Evolutionary conservation across 2,888 invertebrate species (phyloP), one percentile per base, ranked within the genome.

Genomic region (Athalia cordata): DNA sequence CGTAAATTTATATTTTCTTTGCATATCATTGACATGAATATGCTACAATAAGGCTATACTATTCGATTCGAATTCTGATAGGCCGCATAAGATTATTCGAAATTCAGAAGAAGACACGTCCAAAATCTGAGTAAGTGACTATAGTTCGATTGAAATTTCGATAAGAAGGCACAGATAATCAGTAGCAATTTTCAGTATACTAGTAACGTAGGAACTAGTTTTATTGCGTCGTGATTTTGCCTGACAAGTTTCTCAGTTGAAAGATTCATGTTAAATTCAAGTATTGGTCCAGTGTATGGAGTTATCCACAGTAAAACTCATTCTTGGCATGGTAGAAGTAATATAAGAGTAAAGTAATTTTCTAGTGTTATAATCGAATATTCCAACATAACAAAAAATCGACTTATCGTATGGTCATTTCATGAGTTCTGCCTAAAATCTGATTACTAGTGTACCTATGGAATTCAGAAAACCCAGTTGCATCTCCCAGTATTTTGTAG

Each of bases 401-500:
- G 13, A 45, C 47, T 29, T 29, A n/a, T n/a, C 43, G 13, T 59
- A 9, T 4, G 13, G 59, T 45, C 13, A 15, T 72, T 72, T 2
- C 15, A 72, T 59, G 57, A 59, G 45, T 13, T 45, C 2, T 59
- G 13, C 57, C 47, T 47, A 57, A 59, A 43, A 47, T 72, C 8
- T 72, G 9, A 59, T 47, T 59, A 72, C 59, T 59, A 59, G 59
- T 72, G 64, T 65, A 59, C 72, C 72, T 72, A 45, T n/a, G 59
- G 59, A 59, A 72, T 43, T 13, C 1, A 72, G 72, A 43, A 72
- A 72, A 59, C 52, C 15, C 47, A 15, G 47, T 43, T 59, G 29
- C n/a, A 75, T 50, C 64, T 74, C 62, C 75, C 62, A 75, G 45
- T 50, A 75, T 62, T 75, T 75, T 75, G 75, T 75, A 75, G 64